phyloP scores from a whole-genome alignment of 2,797 vertebrate species.

The Taeniopygia guttata region DNA sequence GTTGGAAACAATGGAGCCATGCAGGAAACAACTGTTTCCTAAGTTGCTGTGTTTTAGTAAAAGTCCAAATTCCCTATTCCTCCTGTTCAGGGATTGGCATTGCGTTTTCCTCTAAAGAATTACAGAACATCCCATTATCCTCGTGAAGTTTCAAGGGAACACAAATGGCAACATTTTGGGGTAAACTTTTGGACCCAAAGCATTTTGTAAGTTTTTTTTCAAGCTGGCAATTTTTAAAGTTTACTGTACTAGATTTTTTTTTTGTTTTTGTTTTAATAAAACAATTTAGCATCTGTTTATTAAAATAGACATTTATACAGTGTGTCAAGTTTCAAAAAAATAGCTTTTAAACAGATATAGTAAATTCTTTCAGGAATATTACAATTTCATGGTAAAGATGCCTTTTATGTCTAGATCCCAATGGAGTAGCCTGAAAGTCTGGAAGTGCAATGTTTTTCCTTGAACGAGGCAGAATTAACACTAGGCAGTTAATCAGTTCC shows the following conservation, averaged over 20 bases:
- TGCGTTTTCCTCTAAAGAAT: background rate
- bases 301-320: background rate
- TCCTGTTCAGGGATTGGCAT: background rate
- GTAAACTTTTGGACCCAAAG: background rate
- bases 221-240: background rate
- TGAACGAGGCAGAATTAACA: conserved; percentile 36
- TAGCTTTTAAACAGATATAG: background rate
- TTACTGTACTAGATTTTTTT: background rate
- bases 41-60: background rate
- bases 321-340: background rate
- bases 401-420: background rate
- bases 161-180: background rate
- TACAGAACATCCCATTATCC: background rate
- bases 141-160: background rate
- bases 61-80: background rate
- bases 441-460: conserved; percentile 1
- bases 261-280: background rate
- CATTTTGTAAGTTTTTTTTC: background rate
- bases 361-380: conserved; percentile 5
- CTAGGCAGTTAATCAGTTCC: conserved; percentile 36
- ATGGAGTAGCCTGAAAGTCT: background rate
- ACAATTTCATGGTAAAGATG: background rate
- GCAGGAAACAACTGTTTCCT: background rate
- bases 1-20: background rate
- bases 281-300: background rate